Evolutionary conservation across 1,140 invertebrate species (phyloP).

Genomic region (Tribolium castaneum): DNA sequence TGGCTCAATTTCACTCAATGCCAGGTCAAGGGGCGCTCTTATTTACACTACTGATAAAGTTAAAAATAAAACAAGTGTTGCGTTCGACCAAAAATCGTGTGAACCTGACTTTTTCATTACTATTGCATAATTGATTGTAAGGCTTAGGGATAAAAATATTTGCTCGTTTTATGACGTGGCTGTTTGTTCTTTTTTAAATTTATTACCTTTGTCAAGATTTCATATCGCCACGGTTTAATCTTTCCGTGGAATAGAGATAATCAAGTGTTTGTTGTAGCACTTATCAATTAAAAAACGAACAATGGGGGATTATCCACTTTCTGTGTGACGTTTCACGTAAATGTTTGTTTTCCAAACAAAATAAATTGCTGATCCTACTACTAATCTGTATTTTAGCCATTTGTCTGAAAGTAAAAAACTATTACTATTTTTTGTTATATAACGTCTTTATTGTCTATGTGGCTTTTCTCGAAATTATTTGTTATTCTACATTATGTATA

Average conservation of each 20-base stretch:
- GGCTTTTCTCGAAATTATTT: no score
- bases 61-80: neutral
- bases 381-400: no score
- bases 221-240: neutral
- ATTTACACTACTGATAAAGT: neutral
- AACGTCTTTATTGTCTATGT: no score
- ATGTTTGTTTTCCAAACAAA: no score
- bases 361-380: no score
- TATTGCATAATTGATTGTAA: neutral
- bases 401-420: no score
- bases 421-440: no score
- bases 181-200: slow-evolving; percentile 13
- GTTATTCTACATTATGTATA: no score
- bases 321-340: neutral
- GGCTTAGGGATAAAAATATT: neutral
- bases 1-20: no score
- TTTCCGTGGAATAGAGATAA: slow-evolving; percentile 9
- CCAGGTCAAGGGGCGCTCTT: no score
- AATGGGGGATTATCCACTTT: neutral
- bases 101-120: no score
- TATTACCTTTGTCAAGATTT: slow-evolving; percentile 19
- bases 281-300: slow-evolving; percentile 8
- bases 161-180: neutral
- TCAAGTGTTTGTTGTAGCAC: neutral
- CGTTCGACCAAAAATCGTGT: no score